Evolutionary conservation across 2,113 vertebrate genomes (phyloP).

Genomic region (Larimichthys crocea): DNA sequence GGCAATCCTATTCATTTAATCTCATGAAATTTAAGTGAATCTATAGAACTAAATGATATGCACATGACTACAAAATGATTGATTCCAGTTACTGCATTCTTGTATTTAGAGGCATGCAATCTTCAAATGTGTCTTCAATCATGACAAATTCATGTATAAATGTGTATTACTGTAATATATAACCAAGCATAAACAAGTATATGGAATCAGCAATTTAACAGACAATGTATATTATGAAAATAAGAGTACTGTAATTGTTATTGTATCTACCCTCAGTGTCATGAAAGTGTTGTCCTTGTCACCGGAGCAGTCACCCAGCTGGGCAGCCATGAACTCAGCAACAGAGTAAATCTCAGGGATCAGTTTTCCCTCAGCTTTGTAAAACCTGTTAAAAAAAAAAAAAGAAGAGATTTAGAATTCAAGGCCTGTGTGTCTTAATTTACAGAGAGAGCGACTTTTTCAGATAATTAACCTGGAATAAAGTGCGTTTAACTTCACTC

Average conservation of each 20-base stretch:
- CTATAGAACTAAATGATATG: too few relatives aligned
- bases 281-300: constrained; percentile 88
- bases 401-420: neutral
- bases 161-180: too few relatives aligned
- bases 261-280: constrained; percentile 86
- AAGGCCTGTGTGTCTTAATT: neutral
- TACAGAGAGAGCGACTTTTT: neutral
- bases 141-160: too few relatives aligned
- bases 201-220: neutral
- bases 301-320: constrained; percentile 89
- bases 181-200: neutral
- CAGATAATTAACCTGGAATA: neutral
- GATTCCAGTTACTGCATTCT: too few relatives aligned
- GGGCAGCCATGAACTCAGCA: constrained; percentile 85
- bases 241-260: too few relatives aligned
- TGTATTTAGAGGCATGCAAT: too few relatives aligned
- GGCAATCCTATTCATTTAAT: too few relatives aligned
- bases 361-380: constrained; percentile 72
- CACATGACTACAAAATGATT: too few relatives aligned
- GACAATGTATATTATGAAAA: neutral
- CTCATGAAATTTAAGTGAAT: too few relatives aligned
- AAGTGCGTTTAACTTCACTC: constrained; percentile 62
- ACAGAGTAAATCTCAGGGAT: constrained; percentile 87
- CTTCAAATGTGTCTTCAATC: too few relatives aligned
- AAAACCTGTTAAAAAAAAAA: constrained; percentile 82